Evolutionary conservation across 2,797 vertebrate genomes (phyloP), one percentile per base, ranked within the genome.

Genomic region (Helicolenus hilgendorfi): DNA sequence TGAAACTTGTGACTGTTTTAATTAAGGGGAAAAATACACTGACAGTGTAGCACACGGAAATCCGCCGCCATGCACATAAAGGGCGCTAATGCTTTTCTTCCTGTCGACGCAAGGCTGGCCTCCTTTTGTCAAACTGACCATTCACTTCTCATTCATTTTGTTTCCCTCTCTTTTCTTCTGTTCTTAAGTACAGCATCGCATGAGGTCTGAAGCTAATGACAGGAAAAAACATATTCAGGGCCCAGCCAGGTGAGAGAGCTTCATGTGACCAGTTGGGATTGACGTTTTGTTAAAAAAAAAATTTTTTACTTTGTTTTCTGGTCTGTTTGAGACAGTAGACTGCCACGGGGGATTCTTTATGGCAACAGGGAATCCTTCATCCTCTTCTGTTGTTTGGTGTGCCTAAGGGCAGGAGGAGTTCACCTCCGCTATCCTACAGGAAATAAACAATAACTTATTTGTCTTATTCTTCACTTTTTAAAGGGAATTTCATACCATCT

Each of bases 1-100:
- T 96, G 94, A 96, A 97, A 97, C 95, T 93, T 95, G 93, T 96
- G 96, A 96, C 96, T 96, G 93, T 95, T 97, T 96, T 96, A 97
- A 97, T 97, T 96, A 97, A 96, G 90, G 89, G 90, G 75, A 87
- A 95, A 68, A 95, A 95, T 83, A 95, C 94, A 95, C 87, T 95
- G 93, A 96, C 94, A 94, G 93, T 91, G 90, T 77, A 83, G 86
- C 93, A 92, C 86, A 83, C 74, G 89, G 93, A 97, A 96, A 96
- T 96, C 93, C 92, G 71, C 92, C 80, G 85, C 86, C 91, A 59
- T 88, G 83, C 93, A 94, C 95, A 96, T 94, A 95, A 96, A 96
- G 87, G 90, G 53, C 68, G 71, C 89, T 95, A 94, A 96, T 96
- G 94, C 92, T 92, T 96, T 94, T 92, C 94, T 95, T 96, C 91